These are phyloP conservation scores for Nothobranchius furzeri DNA, from an alignment of 2,113 vertebrate species.

Conservation along the genomic window DNA sequence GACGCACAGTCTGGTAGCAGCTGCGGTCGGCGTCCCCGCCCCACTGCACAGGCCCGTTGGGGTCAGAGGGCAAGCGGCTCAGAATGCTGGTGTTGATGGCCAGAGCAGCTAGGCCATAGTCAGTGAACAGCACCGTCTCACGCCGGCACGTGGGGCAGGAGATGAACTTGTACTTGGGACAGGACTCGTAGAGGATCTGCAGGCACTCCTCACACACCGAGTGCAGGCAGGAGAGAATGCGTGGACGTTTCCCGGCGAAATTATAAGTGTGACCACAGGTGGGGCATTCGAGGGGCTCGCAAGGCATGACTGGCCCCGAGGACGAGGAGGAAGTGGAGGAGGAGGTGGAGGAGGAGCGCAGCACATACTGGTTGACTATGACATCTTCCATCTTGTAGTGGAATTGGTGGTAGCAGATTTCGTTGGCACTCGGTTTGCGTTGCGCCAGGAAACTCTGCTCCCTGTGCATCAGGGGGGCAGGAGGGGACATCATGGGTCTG, in stretches of 20 bases:
- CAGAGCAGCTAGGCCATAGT: conserved; percentile 95
- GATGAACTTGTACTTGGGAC: conserved; percentile 99
- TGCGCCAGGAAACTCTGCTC: conserved; percentile 86
- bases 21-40: conserved; percentile 94
- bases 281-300: conserved; percentile 95
- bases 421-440: conserved; percentile 87
- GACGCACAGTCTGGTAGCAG: conserved; percentile 99
- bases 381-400: conserved; percentile 93
- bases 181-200: conserved; percentile 99
- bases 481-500: conserved; percentile 65
- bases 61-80: conserved; percentile 91
- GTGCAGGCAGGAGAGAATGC: conserved; percentile 97
- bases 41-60: conserved; percentile 90
- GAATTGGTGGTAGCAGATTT: conserved; percentile 93
- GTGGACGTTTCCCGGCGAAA: conserved; percentile 91
- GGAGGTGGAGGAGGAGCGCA: conserved; percentile 81
- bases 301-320: conserved; percentile 81
- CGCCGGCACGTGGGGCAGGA: conserved; percentile 96
- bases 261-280: conserved; percentile 98
- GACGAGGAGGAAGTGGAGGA: conserved; percentile 74
- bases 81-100: conserved; percentile 98
- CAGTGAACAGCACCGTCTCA: conserved; percentile 98
- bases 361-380: conserved; percentile 96
- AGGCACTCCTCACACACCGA: conserved; percentile 98
- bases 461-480: conserved; percentile 82